Evolutionary conservation across 2,888 invertebrate genomes (phyloP), one percentile per base, ranked within the genome.

Genomic region (Imbricaverruca yamaguchii): DNA sequence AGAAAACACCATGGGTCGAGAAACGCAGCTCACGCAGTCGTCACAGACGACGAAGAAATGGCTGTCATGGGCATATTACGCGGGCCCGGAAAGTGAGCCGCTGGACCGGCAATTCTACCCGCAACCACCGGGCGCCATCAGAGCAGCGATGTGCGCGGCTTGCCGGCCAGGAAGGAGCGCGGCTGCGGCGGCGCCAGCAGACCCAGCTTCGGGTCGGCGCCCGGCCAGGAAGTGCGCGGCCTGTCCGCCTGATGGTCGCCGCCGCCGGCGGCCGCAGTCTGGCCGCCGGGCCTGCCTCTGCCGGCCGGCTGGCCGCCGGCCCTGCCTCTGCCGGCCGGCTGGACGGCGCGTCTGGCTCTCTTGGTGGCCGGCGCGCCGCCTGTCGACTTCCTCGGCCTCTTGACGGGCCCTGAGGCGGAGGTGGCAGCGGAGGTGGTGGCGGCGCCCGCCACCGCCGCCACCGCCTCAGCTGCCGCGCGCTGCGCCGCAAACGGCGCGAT

Each of bases 401-500:
- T 39, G 39, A 39, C 39, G 39, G 39, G 39, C 1, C 39, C 39
- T 39, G 39, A 39, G 39, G 39, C 39, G 39, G 39, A 39, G 39
- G 39, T 4, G 39, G 39, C 39, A 4, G 74, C 59, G 53, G 53
- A 0, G 74, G 53, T 18, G 74, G 9, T 18, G 12, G 53, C 74
- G 18, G 6, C 1, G 0, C 0, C 74, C 18, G 74, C 39, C 21
- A 7, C 2, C 39, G 6, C 1, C 15, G 25, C 15, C 74, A 53
- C 74, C 53, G 6, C 74, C 53, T 4, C 53, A 4, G 74, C 53
- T 8, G 53, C 15, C 9, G 18, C 53, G 6, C 15, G 12, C 13
- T 53, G 18, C 74, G 53, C 53, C 10, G 83, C 83, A 67, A 59
- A 83, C 65, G 83, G 69, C 61, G 82, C 82, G 18, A 83, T 84